Percentiles rank a stretch among this genome's conserved stretches.
Evolutionary conservation across 2,888 invertebrate species (phyloP).

Genomic region (Hirtodrosophila duncani): DNA sequence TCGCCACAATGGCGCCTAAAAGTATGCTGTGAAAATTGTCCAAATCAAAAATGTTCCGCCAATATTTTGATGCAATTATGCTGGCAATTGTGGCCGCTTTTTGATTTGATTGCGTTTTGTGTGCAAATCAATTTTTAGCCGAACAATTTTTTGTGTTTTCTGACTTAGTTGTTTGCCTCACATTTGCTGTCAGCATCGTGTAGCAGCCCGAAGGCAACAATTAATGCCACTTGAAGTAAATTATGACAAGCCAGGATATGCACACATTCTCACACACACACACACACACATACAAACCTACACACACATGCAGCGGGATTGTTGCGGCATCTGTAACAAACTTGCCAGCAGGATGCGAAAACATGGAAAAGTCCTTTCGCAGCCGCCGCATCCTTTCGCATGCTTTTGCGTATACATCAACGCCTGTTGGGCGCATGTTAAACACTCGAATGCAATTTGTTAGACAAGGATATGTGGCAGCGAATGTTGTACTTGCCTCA

Average conservation of each 20-base stretch:
- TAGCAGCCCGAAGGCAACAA: conserved; percentile 36
- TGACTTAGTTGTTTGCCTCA: conserved; percentile 4
- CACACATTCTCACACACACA: conserved; percentile 14
- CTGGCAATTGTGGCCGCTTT: conserved; percentile 60
- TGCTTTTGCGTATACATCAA: conserved; percentile 60
- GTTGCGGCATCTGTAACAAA: conserved; percentile 32
- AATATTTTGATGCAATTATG: conserved; percentile 69
- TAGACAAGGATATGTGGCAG: conserved; percentile 69
- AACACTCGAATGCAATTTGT: conserved; percentile 74
- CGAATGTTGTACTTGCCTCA: conserved; percentile 40
- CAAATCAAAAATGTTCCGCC: conserved; percentile 59
- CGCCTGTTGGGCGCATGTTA: conserved; percentile 70
- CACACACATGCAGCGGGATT: conserved; percentile 25
- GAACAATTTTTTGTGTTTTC: conserved; percentile 4
- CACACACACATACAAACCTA: conserved; percentile 1
- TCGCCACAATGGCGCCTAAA: conserved; percentile 30
- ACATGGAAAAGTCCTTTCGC: conserved; percentile 72
- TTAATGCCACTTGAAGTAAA: conserved; percentile 66
- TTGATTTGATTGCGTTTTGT: conserved; percentile 62
- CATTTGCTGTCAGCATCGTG: conserved; percentile 12
- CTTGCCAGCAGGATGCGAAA: conserved; percentile 35
- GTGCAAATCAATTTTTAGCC: conserved; percentile 47
- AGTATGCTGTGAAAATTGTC: conserved; percentile 53
- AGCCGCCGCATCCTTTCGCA: too few species aligned
- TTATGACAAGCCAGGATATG: conserved; percentile 47